A percentile compares a stretch with the other conserved stretches of the same genome.
Evolutionary conservation across 2,113 vertebrate species (phyloP).

Genomic region (Bufo bufo): DNA sequence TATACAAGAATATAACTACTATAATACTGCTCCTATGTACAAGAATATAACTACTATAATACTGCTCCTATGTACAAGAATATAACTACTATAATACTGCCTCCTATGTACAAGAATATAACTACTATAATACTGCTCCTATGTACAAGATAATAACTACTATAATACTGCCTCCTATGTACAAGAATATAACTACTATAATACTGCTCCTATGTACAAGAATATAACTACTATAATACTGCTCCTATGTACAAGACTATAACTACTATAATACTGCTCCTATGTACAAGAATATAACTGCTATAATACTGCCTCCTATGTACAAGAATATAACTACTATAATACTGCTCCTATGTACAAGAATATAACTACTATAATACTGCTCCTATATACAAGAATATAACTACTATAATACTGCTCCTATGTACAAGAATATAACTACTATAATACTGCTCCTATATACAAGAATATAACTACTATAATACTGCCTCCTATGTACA

Average conservation of each 20-base stretch:
- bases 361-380: slow-evolving; percentile 17
- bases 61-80: slow-evolving; percentile 4
- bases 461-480: slow-evolving; percentile 2
- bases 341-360: background rate
- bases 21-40: background rate
- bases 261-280: slow-evolving; percentile 3
- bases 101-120: too few relatives aligned
- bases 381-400: background rate
- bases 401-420: slow-evolving; percentile 1
- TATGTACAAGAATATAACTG: slow-evolving; percentile 3
- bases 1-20: background rate
- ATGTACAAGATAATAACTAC: too few relatives aligned
- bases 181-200: slow-evolving; percentile 5
- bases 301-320: background rate
- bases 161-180: background rate
- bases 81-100: slow-evolving; percentile 20
- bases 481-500: too few relatives aligned
- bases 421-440: background rate
- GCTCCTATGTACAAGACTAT: background rate
- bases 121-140: too few relatives aligned
- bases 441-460: background rate
- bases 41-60: slow-evolving; percentile 21
- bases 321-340: slow-evolving; percentile 16
- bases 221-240: slow-evolving; percentile 4
- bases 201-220: background rate